Evolutionary conservation across 2,797 vertebrate genomes (phyloP), one percentile per base, ranked within the genome.

Genomic region (Saxicola maurus): DNA sequence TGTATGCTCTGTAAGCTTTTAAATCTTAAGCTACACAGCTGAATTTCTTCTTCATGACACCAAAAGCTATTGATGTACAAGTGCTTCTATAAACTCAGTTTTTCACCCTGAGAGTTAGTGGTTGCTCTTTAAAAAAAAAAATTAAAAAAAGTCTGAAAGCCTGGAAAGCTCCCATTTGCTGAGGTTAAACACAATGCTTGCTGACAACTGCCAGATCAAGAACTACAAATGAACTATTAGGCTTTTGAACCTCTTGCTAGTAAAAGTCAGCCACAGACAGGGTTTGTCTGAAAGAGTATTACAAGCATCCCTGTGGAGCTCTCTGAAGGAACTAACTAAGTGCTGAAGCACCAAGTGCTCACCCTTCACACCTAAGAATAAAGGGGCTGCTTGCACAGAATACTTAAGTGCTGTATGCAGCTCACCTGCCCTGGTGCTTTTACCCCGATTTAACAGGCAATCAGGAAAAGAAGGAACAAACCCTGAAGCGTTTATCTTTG

Each of bases 401-500:
- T 46, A 30, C 30, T 25, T 2, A 10, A 19, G 25, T 33, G n/a
- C 38, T 40, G 16, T 0, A 21, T 1, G 30, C 40, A 49, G 86
- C 28, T 42, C 45, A 5, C 8, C 48, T 14, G 35, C 30, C 53
- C 71, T 15, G 8, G 1, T 20, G 30, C 38, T 48, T 67, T 61
- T 4, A 49, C 16, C n/a, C 43, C 13, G 45, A 52, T 25, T 20
- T 23, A 20, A 19, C 0, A 31, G 0, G 8, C 15, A 8, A 13
- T 0, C 10, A 46, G 25, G 12, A 43, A 28, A 20, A 67, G 45
- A 23, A 61, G 79, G 65, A 57, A 96, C 98, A 78, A 94, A 99
- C 99, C 98, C 99, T 97, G 96, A 99, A 99, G 95, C 99, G 98
- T 95, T 99, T 99, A 76, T 99, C 99, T 87, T 99, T 99, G 87